These are phyloP conservation scores for Amiota communis DNA, from an alignment of 2,888 invertebrate species.

Conservation along the genomic window DNA sequence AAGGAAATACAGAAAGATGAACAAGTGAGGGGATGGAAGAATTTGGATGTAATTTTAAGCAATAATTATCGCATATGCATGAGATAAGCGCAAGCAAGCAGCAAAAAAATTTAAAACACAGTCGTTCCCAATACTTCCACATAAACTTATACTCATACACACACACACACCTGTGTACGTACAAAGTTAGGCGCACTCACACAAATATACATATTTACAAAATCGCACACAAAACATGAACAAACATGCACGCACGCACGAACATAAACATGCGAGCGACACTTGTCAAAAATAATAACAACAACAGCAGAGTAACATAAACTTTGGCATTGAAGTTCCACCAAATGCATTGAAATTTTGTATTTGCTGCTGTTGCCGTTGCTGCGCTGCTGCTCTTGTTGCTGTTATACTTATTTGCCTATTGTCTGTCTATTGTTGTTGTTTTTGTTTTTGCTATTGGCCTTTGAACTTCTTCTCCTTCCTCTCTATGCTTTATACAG, in stretches of 20 bases:
- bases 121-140: no score
- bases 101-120: no score
- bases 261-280: conserved; percentile 6
- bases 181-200: background rate
- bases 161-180: no score
- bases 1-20: no score
- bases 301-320: background rate
- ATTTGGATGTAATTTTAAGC: conserved; percentile 14
- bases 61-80: conserved; percentile 1
- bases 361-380: conserved; percentile 33
- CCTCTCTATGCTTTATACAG: conserved; percentile 15
- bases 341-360: conserved; percentile 43
- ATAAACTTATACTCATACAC: no score
- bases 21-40: no score
- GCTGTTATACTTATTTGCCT: background rate
- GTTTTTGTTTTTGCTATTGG: conserved; percentile 39
- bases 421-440: conserved; percentile 30
- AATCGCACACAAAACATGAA: background rate
- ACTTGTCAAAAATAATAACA: conserved; percentile 10
- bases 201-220: background rate
- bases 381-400: conserved; percentile 39
- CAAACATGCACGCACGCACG: conserved; percentile 1
- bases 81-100: no score
- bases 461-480: conserved; percentile 51
- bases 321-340: conserved; percentile 26